Evolutionary conservation across 1,140 invertebrate species (phyloP), one percentile per base, ranked within the genome.

Genomic region (Heliconius nattereri): DNA sequence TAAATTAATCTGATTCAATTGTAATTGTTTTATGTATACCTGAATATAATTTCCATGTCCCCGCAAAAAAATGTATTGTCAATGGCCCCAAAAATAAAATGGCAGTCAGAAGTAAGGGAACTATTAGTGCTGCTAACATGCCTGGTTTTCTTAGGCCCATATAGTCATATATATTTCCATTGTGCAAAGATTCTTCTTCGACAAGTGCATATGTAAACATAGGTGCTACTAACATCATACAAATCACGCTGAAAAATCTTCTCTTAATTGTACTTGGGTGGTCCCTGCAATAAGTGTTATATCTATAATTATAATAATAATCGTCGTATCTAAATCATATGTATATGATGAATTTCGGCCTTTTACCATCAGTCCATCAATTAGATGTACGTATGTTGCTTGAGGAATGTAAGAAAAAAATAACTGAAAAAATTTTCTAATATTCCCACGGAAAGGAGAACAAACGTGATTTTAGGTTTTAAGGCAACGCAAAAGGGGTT

Each of bases 241-340:
- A 92, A 81, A 96, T 96, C 1, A 98, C 97, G 94, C 98, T 98
- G 72, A 98, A 95, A 90, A 98, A 98, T 88, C 98, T 96, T 91
- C 96, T 96, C 87, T 98, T 98, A 81, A 99, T 98, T 3, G 97
- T 98, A n/a, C 96, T 95, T 8, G 98, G 97, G 94, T 98, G 98
- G 90, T 98, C 97, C 85, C 98, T 98, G 94, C 45, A 85, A 87
- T n/a, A 71, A 79, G 45, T 11, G 20, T 72, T 78, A 57, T 76
- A 29, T 23, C n/a, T 52, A 7, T 20, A 52, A 52, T 19, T 52
- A 19, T 52, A 32, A 32, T 32, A 32, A 52, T 7, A 52, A 52
- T 20, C 7, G 0, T 7, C 7, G 5, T 20, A 52, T 52, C 19
- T 19, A 52, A 20, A 20, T 52, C 49, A 6, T 19, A 45, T 32